Base-by-base conservation (phyloP, 1,140 invertebrate species). In the Periplaneta americana region DNA sequence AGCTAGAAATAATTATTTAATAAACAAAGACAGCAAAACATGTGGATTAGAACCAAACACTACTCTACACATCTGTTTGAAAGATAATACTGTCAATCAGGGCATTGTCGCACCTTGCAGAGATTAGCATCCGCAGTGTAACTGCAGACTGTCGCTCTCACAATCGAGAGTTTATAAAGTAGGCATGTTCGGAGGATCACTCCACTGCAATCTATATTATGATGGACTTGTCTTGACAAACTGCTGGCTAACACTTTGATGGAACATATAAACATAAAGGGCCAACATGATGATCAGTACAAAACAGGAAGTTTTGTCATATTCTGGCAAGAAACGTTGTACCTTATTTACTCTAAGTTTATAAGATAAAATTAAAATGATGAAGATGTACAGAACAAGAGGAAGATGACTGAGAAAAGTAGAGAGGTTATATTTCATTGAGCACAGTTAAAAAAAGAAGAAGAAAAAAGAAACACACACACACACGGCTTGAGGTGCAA, bases 81-180 rank as follows among this genome's bases (percentile, higher is more conserved):
- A 82, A 80, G 82, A 82, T 82, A 82, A 82, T 82, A 82, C 82
- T 82, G 82, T 82, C 79, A 81, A 57, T 78, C 39, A n/a, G 77
- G 36, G 77, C 48, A n/a, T 66, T 66, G 39, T 66, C 28, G 48
- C 22, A 11, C 48, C 48, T 66, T 66, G 48, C 22, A 66, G 48
- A 66, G 48, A 66, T 66, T 66, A 15, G 10, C 28, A 13, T 66
- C 48, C 28, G 22, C n/a, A 66, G 48, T 28, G 13, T 66, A n/a
- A 66, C 48, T 28, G 48, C 4, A 28, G 48, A 66, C 48, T 66
- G 11, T 28, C 10, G 4, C 48, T 66, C 48, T n/a, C 48, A 6
- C n/a, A 28, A n/a, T 66, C 28, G 48, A 66, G 48, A 66, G 48
- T 66, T n/a, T 66, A 66, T n/a, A 66, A 9, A 66, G 48, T 66